These are phyloP conservation scores for Campoplex capitator DNA, from an alignment of 2,888 invertebrate genomes.

Conservation along the genomic window DNA sequence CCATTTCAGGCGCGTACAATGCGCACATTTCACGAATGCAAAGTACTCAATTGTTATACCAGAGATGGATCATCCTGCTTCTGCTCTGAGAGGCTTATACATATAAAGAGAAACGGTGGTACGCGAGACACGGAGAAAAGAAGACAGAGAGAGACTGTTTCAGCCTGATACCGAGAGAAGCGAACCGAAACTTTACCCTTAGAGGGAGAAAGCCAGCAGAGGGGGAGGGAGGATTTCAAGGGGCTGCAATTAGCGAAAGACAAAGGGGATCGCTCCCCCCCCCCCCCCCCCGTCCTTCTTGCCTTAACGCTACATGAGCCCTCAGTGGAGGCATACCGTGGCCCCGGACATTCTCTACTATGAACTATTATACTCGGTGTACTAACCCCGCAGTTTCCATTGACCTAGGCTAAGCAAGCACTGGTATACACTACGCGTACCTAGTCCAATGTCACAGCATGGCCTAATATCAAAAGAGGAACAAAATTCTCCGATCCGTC, in stretches of 20 bases:
- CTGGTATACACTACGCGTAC: background rate
- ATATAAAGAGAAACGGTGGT: background rate
- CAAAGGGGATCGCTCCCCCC: constrained; percentile 47
- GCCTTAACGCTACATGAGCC: background rate
- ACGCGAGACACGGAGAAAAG: background rate
- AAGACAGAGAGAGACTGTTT: background rate
- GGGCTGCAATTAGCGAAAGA: constrained; percentile 65
- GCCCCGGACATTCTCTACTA: constrained; percentile 43
- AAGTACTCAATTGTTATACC: background rate
- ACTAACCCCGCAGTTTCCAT: constrained; percentile 1
- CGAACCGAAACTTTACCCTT: background rate
- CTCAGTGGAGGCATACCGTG: constrained; percentile 22
- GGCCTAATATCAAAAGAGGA: background rate
- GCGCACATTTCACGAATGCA: background rate
- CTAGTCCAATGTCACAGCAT: background rate
- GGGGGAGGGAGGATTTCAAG: constrained; percentile 27
- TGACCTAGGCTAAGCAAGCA: background rate
- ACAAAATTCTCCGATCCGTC: background rate
- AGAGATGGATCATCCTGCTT: constrained; percentile 3
- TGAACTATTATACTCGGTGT: constrained; percentile 37
- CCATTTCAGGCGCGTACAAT: background rate
- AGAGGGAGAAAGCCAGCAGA: constrained; percentile 16
- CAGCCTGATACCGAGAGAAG: background rate
- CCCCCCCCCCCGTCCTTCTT: constrained; percentile 29
- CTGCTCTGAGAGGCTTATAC: background rate